Conservation (phyloP, 2,888 invertebrate species). For the Onchidella celtica region DNA sequence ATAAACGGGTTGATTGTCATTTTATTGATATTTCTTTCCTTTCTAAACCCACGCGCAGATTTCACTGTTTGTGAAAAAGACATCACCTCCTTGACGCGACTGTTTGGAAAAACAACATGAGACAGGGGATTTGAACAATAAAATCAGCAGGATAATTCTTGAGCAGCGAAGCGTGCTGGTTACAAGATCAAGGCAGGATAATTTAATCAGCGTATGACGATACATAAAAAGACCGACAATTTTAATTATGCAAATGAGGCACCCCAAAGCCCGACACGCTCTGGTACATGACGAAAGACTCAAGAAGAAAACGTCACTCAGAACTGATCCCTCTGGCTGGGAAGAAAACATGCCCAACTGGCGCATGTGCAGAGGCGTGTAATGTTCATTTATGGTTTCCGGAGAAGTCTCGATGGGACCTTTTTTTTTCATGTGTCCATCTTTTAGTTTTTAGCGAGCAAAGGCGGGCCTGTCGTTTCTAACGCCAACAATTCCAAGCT, state of each 20-base stretch:
- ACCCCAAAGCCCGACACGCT: constrained; percentile 2
- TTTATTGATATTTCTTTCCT: no score
- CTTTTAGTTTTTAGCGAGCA: constrained; percentile 20
- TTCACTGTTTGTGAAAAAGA: no score
- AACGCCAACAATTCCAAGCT: constrained; percentile 25
- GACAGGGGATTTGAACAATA: no score
- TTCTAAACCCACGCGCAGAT: no score
- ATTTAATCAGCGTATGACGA: constrained; percentile 39
- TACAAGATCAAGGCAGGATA: not conserved
- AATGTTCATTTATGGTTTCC: constrained; percentile 38
- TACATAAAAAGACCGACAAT: constrained; percentile 35
- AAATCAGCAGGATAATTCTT: no score
- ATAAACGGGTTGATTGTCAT: no score
- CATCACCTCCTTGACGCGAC: no score
- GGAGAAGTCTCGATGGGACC: not conserved
- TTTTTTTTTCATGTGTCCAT: constrained; percentile 27
- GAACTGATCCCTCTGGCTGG: not conserved
- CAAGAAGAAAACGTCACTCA: constrained; percentile 33
- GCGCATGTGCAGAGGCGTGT: constrained; percentile 12
- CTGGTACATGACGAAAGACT: constrained; percentile 20
- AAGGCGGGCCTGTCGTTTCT: not conserved
- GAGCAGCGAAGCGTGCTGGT: no score
- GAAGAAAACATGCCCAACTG: constrained; percentile 18
- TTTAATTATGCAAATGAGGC: constrained; percentile 41
- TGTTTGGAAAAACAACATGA: no score